Base-by-base conservation (phyloP, 64 coral and sea anemone species). In the Montipora cactus region DNA sequence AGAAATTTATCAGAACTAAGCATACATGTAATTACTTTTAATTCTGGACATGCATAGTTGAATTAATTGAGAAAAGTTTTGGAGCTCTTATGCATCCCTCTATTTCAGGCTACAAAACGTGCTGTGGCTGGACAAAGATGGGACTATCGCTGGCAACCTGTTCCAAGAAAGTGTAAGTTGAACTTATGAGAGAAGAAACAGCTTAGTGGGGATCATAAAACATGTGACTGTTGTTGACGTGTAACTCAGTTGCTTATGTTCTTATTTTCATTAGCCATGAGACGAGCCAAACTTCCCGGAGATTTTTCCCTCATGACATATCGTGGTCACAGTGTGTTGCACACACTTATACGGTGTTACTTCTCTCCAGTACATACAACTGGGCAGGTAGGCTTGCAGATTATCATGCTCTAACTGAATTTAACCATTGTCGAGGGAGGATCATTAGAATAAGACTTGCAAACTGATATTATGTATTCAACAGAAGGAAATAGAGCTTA, bases 221-320 rank as follows among this genome's bases (percentile, higher is more conserved):
- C 52, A 55, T 55, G 4, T 55, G 37, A 37, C 37, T 37, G 37
- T 37, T 67, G 12, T 4, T 15, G 11, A 4, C 7, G 6, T 74
- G 15, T 4, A 12, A 18, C 55, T 79, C 9, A 4, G 4, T 78
- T 14, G 3, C 5, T 5, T 13, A 28, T 61, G 11, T 69, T 79
- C 7, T 21, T 37, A 12, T 48, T 79, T 74, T 46, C 13, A 22
- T 20, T 84, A 59, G 77, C 85, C 83, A 82, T 94, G 47, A 81
- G 81, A 89, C 88, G 76, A 58, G 58, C 81, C 53, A 94, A 80
- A 21, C 70, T 99, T 48, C 25, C 18, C 23, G 97, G 97, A 8
- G 97, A 99, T 78, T 84, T 89, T 68, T 96, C 94, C 45, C 53
- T 99, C 5, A 99, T 99, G 97, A 96, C 97, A 15, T 99, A 99